Evolutionary conservation across 2,113 vertebrate species (phyloP).

Genomic region (Diadophis punctatus): DNA sequence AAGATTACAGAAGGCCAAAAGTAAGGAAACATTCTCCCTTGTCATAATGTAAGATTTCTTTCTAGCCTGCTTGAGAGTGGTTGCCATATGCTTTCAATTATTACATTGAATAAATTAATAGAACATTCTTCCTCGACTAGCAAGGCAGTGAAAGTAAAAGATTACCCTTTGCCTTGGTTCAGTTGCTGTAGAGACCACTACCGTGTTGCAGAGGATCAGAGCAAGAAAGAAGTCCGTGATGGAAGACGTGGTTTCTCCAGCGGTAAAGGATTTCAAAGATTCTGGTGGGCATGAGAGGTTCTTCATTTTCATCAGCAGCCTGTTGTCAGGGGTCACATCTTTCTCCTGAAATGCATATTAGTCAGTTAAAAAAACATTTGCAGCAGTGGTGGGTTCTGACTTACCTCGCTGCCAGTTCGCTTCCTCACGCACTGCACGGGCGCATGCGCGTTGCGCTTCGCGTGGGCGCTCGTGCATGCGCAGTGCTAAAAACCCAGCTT

Average conservation of each 20-base stretch:
- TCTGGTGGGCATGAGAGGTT: constrained; percentile 69
- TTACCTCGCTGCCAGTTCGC: no score
- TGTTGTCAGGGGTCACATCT: constrained; percentile 84
- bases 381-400: neutral
- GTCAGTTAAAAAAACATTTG: constrained; percentile 14
- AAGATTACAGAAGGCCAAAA: neutral
- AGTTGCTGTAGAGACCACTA: constrained; percentile 88
- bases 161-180: constrained; percentile 85
- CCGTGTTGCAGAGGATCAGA: constrained; percentile 93
- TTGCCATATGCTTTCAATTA: neutral
- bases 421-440: no score
- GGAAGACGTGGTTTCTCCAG: constrained; percentile 37
- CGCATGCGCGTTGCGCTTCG: no score
- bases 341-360: constrained; percentile 80
- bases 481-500: no score
- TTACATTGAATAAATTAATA: neutral
- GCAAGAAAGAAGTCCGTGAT: constrained; percentile 91
- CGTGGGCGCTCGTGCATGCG: no score
- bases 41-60: neutral
- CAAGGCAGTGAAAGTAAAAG: constrained; percentile 1
- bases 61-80: constrained; percentile 10
- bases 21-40: neutral
- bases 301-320: constrained; percentile 76
- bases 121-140: neutral
- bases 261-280: constrained; percentile 46